Conservation (phyloP, 2,888 invertebrate species). For the Tiliacea aurago region DNA sequence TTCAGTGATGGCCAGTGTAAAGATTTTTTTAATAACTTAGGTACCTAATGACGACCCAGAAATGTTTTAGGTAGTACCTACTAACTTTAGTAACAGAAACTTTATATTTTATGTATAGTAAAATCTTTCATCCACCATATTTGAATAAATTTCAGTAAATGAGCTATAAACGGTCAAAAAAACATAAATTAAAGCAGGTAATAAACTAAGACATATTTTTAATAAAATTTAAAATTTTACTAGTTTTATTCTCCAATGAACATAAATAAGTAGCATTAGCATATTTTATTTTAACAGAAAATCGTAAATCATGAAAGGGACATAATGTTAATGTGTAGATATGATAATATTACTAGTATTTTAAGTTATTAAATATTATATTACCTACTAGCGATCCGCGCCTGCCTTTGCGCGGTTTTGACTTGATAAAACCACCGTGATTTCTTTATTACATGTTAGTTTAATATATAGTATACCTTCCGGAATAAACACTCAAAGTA, state of each 20-base stretch:
- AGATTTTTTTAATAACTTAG: neutral
- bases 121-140: neutral
- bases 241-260: constrained; percentile 8
- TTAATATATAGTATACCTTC: neutral
- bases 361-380: constrained; percentile 3
- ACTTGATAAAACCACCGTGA: neutral
- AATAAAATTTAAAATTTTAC: constrained; percentile 13
- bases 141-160: constrained; percentile 43
- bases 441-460: neutral
- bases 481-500: neutral
- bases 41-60: neutral
- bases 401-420: neutral
- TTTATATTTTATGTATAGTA: constrained; percentile 14
- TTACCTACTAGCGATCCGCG: neutral
- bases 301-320: constrained; percentile 25
- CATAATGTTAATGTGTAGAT: neutral
- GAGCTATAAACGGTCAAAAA: constrained; percentile 15
- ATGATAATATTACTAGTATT: neutral
- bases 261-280: constrained; percentile 43
- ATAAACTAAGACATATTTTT: constrained; percentile 21
- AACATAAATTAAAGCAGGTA: constrained; percentile 31
- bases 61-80: neutral
- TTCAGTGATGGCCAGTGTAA: neutral
- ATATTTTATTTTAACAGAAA: constrained; percentile 28
- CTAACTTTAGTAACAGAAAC: neutral